phyloP scores from a whole-genome alignment of 1,140 invertebrate species.

The Drosophila lini region DNA sequence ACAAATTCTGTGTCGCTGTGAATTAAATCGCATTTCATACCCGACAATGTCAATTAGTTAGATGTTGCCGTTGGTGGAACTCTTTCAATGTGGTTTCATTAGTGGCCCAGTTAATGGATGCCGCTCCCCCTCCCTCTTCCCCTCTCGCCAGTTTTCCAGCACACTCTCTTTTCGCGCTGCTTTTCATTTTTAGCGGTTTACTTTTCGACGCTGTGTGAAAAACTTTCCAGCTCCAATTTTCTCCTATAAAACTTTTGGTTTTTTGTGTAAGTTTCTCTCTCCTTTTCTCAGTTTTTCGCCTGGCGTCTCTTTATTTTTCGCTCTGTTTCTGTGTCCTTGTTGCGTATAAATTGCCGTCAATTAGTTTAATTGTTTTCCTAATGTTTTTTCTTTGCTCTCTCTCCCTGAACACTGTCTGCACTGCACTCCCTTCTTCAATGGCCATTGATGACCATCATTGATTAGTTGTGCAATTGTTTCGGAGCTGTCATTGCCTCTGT shows the following conservation, averaged over 20 bases:
- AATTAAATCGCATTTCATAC: slow-evolving; percentile 25
- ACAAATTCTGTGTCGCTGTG: background rate
- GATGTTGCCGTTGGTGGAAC: slow-evolving; percentile 25
- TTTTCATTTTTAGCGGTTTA: slow-evolving; percentile 57
- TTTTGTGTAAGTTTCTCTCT: slow-evolving; percentile 24
- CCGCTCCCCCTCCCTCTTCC: background rate
- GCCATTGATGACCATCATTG: slow-evolving; percentile 64
- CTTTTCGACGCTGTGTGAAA: slow-evolving; percentile 47
- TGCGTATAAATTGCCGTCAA: slow-evolving; percentile 79
- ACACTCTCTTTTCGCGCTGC: background rate
- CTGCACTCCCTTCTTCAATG: slow-evolving; percentile 13
- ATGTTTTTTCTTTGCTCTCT: slow-evolving; percentile 35
- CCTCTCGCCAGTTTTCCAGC: slow-evolving; percentile 1
- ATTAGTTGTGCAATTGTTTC: slow-evolving; percentile 71
- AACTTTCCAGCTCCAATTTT: slow-evolving; percentile 73
- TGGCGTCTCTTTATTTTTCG: slow-evolving; percentile 22
- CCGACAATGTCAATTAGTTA: slow-evolving; percentile 44
- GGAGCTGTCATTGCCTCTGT: slow-evolving; percentile 42
- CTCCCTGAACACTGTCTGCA: background rate
- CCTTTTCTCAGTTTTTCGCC: background rate
- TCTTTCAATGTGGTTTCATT: slow-evolving; percentile 75
- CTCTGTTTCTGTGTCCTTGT: slow-evolving; percentile 46
- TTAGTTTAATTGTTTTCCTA: slow-evolving; percentile 77
- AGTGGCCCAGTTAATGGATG: slow-evolving; percentile 69
- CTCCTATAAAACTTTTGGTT: slow-evolving; percentile 53